Conservation (phyloP, 2,797 vertebrate genomes). For the Pagetopsis macropterus region DNA sequence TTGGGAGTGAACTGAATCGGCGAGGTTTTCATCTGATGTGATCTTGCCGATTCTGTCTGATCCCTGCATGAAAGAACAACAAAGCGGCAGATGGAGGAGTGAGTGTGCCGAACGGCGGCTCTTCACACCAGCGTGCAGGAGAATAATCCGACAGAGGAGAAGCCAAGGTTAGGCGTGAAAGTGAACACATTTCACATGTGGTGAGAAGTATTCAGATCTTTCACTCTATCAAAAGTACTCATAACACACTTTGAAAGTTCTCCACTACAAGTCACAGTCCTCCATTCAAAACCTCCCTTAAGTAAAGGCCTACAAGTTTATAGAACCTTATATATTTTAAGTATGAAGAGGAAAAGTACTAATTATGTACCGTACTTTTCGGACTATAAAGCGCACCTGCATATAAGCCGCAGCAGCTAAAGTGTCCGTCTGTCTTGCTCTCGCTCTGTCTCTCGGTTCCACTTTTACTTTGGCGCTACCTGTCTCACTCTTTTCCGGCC, state of each 20-base stretch:
- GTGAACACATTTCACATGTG: not conserved
- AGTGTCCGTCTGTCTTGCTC: no score
- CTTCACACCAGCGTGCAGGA: not conserved
- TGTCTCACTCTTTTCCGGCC: no score
- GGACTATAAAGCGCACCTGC: no score
- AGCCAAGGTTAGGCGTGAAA: slow-evolving; percentile 14
- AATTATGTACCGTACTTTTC: not conserved
- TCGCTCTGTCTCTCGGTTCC: no score
- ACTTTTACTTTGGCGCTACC: no score
- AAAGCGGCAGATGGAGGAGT: slow-evolving; percentile 8
- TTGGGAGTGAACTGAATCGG: slow-evolving; percentile 85
- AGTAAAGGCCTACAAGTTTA: not conserved
- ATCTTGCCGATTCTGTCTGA: slow-evolving; percentile 84
- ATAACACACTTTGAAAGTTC: not conserved
- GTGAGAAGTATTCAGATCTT: slow-evolving; percentile 2
- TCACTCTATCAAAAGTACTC: not conserved
- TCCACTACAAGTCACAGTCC: not conserved
- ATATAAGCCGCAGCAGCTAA: no score
- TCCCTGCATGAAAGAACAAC: slow-evolving; percentile 69
- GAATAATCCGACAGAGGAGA: not conserved
- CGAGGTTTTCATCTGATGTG: slow-evolving; percentile 89
- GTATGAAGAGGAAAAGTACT: not conserved
- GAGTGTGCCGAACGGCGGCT: not conserved
- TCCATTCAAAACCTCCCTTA: not conserved
- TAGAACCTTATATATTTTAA: not conserved